Percentiles rank a stretch among this genome's conserved stretches.
phyloP scores from a whole-genome alignment of 1,140 invertebrate species.

The Ceratina japonica region DNA sequence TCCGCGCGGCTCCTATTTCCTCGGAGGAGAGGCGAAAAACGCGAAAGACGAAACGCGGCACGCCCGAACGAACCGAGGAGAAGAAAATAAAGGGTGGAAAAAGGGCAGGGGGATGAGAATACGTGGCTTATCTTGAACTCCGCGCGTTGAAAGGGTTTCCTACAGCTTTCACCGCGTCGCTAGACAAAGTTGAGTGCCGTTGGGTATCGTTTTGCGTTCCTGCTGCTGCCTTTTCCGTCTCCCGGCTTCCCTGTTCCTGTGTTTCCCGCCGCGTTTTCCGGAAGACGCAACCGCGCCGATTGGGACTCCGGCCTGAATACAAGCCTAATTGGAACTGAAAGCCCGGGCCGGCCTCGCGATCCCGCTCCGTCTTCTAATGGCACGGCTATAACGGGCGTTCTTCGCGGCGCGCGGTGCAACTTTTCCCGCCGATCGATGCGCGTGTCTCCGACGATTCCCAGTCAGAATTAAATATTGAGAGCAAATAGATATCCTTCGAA shows the following conservation, averaged over 20 bases:
- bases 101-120: constrained; percentile 5
- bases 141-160: constrained; percentile 8
- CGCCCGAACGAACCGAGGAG: too few relatives aligned
- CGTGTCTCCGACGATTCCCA: too few relatives aligned
- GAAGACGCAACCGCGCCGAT: constrained; percentile 5
- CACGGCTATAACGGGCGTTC: constrained; percentile 16
- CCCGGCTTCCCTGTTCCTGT: background rate
- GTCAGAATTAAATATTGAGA: too few relatives aligned
- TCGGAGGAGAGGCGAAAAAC: background rate
- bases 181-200: constrained; percentile 47
- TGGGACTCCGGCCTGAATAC: constrained; percentile 23
- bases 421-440: constrained; percentile 5
- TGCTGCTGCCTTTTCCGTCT: background rate
- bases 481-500: too few relatives aligned
- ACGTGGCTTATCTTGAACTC: constrained; percentile 50
- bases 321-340: constrained; percentile 38
- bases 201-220: background rate
- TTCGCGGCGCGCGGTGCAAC: background rate
- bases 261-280: constrained; percentile 1
- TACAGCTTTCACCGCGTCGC: constrained; percentile 3
- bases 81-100: background rate
- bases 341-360: background rate
- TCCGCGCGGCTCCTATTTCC: background rate
- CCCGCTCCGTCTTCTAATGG: constrained; percentile 6
- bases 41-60: background rate